These are phyloP conservation scores for Rhyacophila evoluta DNA, from an alignment of 2,888 invertebrate species.

Conservation along the genomic window DNA sequence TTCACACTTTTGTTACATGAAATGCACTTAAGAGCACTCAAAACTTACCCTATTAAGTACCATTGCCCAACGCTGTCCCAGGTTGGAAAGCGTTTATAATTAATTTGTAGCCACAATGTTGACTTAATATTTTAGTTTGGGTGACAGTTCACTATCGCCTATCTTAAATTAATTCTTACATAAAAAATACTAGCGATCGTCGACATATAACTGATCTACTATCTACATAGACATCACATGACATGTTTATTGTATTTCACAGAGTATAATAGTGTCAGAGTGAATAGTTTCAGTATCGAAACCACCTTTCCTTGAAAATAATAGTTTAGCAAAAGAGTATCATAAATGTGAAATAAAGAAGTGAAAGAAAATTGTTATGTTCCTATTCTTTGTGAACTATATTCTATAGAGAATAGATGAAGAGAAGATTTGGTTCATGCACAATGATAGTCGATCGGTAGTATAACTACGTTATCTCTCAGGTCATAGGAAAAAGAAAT, in stretches of 20 bases:
- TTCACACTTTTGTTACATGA: constrained; percentile 50
- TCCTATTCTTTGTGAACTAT: constrained; percentile 17
- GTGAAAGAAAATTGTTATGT: constrained; percentile 14
- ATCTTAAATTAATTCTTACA: not conserved
- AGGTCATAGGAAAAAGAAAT: not conserved
- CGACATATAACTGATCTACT: no score
- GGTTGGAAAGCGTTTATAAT: constrained; percentile 54
- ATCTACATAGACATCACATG: no score
- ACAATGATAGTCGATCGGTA: not conserved
- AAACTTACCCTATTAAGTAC: constrained; percentile 55
- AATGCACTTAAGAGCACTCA: constrained; percentile 53
- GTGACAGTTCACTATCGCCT: constrained; percentile 18
- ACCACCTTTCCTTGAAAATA: not conserved
- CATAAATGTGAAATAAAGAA: constrained; percentile 19
- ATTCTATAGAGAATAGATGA: not conserved
- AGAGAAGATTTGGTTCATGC: constrained; percentile 21
- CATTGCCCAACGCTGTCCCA: constrained; percentile 55
- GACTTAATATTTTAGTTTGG: constrained; percentile 36
- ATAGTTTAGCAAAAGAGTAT: constrained; percentile 13
- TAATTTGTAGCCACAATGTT: constrained; percentile 54
- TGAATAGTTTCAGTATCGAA: constrained; percentile 5
- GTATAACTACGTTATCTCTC: not conserved
- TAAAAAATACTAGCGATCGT: not conserved
- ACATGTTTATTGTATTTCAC: not conserved
- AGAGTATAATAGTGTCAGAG: constrained; percentile 14